Evolutionary conservation across 1,140 invertebrate species (phyloP).

Genomic region (Diploscapter pachys): DNA sequence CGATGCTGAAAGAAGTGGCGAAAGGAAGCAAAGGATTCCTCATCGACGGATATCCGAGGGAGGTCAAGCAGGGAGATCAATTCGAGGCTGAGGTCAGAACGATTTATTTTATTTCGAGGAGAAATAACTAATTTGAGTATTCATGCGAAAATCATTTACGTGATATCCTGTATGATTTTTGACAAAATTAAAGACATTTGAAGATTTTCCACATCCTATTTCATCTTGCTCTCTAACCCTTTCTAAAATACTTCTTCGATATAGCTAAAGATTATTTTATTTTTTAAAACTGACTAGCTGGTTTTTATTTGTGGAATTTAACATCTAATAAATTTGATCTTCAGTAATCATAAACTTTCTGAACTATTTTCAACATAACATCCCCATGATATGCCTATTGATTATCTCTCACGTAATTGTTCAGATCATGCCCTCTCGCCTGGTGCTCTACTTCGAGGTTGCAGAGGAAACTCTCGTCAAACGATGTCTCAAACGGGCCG

Average conservation of each 20-base stretch:
- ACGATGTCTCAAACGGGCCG: slow-evolving; percentile 78
- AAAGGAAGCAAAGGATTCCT: slow-evolving; percentile 79
- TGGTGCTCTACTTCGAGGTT: slow-evolving; percentile 81
- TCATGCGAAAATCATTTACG: no score
- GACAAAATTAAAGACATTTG: no score
- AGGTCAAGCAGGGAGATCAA: slow-evolving; percentile 79
- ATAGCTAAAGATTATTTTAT: not conserved
- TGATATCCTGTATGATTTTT: no score
- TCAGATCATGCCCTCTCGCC: slow-evolving; percentile 73
- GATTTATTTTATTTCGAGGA: slow-evolving; percentile 62
- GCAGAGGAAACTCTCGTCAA: slow-evolving; percentile 78
- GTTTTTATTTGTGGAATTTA: not conserved
- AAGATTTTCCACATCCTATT: no score
- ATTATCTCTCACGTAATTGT: not conserved
- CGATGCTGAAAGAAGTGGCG: slow-evolving; percentile 69
- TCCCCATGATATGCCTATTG: not conserved
- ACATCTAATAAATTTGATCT: no score
- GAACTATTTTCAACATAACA: no score
- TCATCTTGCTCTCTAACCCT: no score
- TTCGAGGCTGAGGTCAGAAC: slow-evolving; percentile 83
- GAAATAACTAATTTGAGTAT: no score
- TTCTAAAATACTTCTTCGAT: not conserved
- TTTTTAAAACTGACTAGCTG: not conserved
- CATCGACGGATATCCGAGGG: slow-evolving; percentile 91
- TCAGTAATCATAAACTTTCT: no score